Base-by-base conservation (phyloP, 2,888 invertebrate species). In the Amorpha juglandis region DNA sequence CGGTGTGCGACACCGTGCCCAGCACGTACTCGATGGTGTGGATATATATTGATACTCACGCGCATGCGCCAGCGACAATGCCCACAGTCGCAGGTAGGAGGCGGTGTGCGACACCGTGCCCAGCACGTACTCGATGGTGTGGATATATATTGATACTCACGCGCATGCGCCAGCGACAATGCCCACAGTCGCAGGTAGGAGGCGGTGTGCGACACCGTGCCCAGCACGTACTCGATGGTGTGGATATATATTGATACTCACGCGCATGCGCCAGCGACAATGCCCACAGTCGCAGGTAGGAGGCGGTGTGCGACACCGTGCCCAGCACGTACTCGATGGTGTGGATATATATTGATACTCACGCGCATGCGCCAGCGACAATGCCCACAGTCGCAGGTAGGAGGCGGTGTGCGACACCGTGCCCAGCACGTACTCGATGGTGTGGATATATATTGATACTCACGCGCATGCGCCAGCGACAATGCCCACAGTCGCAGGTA, bases 351-450 rank as follows among this genome's bases (percentile, higher is more conserved):
- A n/a, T n/a, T 14, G 45, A 11, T 42, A 58, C 96, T 95, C 87
- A 97, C 97, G 97, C 38, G 97, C 96, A 88, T 98, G 98, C 64
- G 98, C 98, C 66, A 98, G 90, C 11, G 97, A 98, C 66, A 98
- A 90, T 33, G 98, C 98, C 98, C 98, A 98, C 38, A 98, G 94
- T 69, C 98, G 96, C 63, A 98, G 94, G 82, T 98, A 98, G 0
- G 98, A 98, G 0, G 98, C 98, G 0, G 98, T 98, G 86, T 98
- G 98, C 0, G 98, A 98, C 14, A 98, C 96, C n/a, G 97, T 97
- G 51, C 98, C 97, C 63, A 98, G 93, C 67, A 97, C 97, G 80
- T 97, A 98, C 88, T 98, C 98, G 69, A 98, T 98, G 6, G 98
- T 98, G 87, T 98, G 98, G 75, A 98, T 98, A n/a, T n/a, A n/a